Base-by-base conservation (phyloP, 2,888 invertebrate species). In the Zaprionus bogoriensis region DNA sequence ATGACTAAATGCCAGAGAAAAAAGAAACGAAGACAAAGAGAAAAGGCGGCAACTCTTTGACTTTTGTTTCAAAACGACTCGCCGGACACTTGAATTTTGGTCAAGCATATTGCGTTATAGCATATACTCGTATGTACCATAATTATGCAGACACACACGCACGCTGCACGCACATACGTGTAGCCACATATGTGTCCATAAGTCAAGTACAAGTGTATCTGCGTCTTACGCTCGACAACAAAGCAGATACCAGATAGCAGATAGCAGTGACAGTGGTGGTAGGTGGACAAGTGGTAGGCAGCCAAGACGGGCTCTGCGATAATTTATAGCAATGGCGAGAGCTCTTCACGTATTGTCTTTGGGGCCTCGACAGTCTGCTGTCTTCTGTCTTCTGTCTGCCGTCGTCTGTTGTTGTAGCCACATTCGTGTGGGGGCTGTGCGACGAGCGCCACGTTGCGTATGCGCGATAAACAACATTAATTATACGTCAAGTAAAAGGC, bases 231-330 rank as follows among this genome's bases (percentile, higher is more conserved):
- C 51, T 51, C 41, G 14, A 55, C 50, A 52, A 59, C 61, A 65
- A 69, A 57, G n/a, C n/a, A n/a, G n/a, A n/a, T n/a, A n/a, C n/a
- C n/a, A n/a, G n/a, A n/a, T n/a, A n/a, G n/a, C n/a, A 59, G 67
- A 57, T 60, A 53, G 55, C 71, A 52, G 20, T 20, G 66, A 67
- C 64, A 67, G 71, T 60, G 48, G n/a, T n/a, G 75, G 78, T 78
- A 80, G 78, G 81, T 77, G 74, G 76, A 74, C 76, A 71, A 76
- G 76, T 75, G 74, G 69, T 74, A 65, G 74, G 65, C 67, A 63
- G 59, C 57, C 55, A 53, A 54, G 65, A 69, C 48, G 57, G 58
- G 48, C 61, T 52, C 58, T 64, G 64, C 69, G 61, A 75, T 75
- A 75, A 75, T 69, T 75, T 67, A 75, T 75, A 61, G 72, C 64